Evolutionary conservation across 1,140 invertebrate species (phyloP).

Genomic region (Drosophila murphyi): DNA sequence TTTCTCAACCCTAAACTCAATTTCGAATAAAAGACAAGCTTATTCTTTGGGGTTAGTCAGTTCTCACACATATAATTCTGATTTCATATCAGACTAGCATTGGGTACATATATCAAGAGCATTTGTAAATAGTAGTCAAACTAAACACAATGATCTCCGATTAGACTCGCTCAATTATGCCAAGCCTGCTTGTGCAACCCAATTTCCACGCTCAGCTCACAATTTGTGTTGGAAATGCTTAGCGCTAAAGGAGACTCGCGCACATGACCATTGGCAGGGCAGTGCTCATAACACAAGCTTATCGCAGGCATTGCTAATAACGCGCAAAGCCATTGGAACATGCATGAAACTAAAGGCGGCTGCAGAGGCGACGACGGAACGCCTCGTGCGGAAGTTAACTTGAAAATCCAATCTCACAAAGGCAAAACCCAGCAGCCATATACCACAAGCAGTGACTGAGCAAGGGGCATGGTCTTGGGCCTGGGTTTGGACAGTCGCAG

Average conservation of each 20-base stretch:
- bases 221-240: conserved; percentile 14
- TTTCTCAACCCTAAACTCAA: too few species aligned
- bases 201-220: neutral
- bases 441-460: neutral
- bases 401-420: conserved; percentile 31
- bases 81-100: too few species aligned
- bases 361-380: neutral
- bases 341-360: conserved; percentile 53
- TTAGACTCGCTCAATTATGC: conserved; percentile 38
- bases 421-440: conserved; percentile 1
- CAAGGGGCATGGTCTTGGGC: conserved; percentile 5
- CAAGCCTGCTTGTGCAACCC: conserved; percentile 4
- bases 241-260: neutral
- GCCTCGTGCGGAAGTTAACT: conserved; percentile 14
- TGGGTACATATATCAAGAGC: neutral
- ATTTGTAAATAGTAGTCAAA: neutral
- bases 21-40: too few species aligned
- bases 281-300: conserved; percentile 59
- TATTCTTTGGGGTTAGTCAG: too few species aligned
- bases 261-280: neutral
- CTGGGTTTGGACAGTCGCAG: conserved; percentile 25
- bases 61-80: too few species aligned
- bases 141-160: conserved; percentile 13
- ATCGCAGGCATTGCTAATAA: conserved; percentile 63
- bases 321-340: conserved; percentile 50